Base-by-base conservation (phyloP, 2,888 invertebrate genomes). In the Xylocampa areola region DNA sequence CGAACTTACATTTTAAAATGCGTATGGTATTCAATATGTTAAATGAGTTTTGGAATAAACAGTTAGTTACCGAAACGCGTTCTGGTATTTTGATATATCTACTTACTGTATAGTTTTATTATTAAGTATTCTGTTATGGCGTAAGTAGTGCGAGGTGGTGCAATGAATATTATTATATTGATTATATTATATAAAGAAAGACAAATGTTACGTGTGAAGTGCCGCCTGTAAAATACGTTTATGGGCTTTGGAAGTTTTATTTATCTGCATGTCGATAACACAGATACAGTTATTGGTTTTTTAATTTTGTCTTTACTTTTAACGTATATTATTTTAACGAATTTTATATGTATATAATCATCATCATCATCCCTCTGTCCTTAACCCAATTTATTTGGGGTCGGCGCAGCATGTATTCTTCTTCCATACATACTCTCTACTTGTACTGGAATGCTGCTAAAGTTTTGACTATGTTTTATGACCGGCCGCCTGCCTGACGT, bases 31-130 rank as follows among this genome's bases (percentile, higher is more conserved):
- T 36, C 60, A 58, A 43, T 49, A 50, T 43, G 57, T 41, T 45
- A 59, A 44, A 41, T 61, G 64, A 64, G 72, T 82, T 82, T 81
- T 74, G 68, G 74, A 79, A 79, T 77, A 57, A 54, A 82, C 85
- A 81, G 85, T 85, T 85, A 84, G 63, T 71, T 57, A 50, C 36
- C 63, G 73, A 74, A 73, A 67, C 40, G 61, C 30, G 68, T 21
- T 52, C 63, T 58, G 52, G 51, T 67, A 71, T 14, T 68, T 68
- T 61, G 72, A 69, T 69, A n/a, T n/a, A n/a, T n/a, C n/a, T n/a
- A n/a, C n/a, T 70, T 61, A 52, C 47, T 67, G 71, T 54, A 54
- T 73, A 50, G 57, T 63, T 50, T 66, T 63, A 59, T n/a, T n/a
- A 68, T 71, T 71, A 47, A n/a, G n/a, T 55, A 37, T 67, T 57